Base-by-base conservation (phyloP, 2,888 invertebrate genomes). In the Thereva unica region DNA sequence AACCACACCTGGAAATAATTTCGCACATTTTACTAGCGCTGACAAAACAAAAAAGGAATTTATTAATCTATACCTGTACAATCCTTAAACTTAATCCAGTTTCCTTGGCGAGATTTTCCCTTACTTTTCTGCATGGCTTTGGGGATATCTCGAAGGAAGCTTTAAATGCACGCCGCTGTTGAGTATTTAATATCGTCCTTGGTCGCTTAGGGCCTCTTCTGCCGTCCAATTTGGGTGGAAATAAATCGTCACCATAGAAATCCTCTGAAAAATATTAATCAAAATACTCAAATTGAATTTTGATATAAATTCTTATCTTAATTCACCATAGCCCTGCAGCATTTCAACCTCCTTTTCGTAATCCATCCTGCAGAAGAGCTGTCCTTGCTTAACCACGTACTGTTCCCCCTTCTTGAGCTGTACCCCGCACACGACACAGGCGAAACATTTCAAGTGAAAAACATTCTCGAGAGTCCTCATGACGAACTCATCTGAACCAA, bases 91-190 rank as follows among this genome's bases (percentile, higher is more conserved):
- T 92, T 63, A 93, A 83, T 8, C 92, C 92, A 0, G 92, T 93
- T 77, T 93, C 92, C 76, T 91, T 91, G 8, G 92, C 92, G 69
- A 93, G 82, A 67, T 89, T 86, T 78, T 93, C 93, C 65, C 92
- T 82, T 49, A 91, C 90, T 83, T 92, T 92, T 73, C 92, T 82
- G 75, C 91, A 92, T 3, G 92, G 92, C 76, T 93, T 92, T 23
- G 92, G 90, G 73, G 91, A 92, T 73, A 91, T 85, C 81, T 93
- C 92, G 79, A 93, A 93, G 12, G 92, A 91, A 44, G 89, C 88
- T 79, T 92, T 93, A 80, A 93, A 93, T 70, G 92, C 91, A 71
- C 91, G 82, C 72, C 93, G 78, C 78, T 93, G 93, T 73, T 89
- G 89, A 1, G 92, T 91, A 55, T 92, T 93, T 53, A 93, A 84